Conservation (phyloP, 2,888 invertebrate genomes). For the Acanthosepion pharaonis region DNA sequence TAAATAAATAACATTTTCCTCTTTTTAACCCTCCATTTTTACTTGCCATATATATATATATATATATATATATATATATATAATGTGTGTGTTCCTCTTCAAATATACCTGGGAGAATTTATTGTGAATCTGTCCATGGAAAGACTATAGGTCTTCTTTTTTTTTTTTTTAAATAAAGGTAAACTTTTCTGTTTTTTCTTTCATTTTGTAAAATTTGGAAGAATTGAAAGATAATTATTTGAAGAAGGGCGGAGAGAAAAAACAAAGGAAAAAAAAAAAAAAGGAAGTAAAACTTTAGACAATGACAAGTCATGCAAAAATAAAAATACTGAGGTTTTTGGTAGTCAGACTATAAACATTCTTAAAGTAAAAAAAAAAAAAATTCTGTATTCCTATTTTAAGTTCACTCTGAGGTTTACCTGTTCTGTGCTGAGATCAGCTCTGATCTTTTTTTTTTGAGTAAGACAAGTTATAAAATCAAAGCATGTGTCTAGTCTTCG, state of each 20-base stretch:
- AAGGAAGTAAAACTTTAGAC: no score
- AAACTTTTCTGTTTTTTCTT: not conserved
- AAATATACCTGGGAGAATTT: not conserved
- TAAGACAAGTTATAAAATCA: no score
- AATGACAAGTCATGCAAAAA: not conserved
- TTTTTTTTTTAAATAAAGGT: not conserved
- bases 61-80: not conserved
- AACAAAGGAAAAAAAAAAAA: not conserved
- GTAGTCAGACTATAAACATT: not conserved
- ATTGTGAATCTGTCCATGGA: not conserved
- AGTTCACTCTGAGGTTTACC: no score
- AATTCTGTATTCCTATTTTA: no score
- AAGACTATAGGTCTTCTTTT: not conserved
- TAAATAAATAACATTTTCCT: not conserved
- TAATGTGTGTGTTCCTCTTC: not conserved
- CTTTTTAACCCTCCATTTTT: conserved; percentile 8
- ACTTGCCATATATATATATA: not conserved
- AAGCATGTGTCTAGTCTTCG: no score
- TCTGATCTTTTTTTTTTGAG: no score
- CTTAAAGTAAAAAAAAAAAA: not conserved
- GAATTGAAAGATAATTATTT: not conserved
- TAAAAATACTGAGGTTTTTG: not conserved
- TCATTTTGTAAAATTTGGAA: not conserved
- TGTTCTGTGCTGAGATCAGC: no score
- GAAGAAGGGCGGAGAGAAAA: not conserved